Evolutionary conservation across 2,888 invertebrate species (phyloP).

Genomic region (Pollenia griseotomentosa): DNA sequence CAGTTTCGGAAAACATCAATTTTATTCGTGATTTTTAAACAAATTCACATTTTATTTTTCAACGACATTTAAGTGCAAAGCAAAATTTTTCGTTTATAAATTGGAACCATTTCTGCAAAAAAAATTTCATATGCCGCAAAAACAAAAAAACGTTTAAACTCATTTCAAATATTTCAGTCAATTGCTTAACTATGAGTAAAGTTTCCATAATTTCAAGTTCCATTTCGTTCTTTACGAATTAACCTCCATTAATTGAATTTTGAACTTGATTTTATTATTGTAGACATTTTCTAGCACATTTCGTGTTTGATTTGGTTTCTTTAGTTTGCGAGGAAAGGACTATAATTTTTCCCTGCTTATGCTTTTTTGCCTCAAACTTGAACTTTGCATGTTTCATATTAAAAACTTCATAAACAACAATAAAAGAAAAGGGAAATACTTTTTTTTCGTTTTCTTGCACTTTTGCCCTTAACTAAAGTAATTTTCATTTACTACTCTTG

Average conservation of each 20-base stretch:
- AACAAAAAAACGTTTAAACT: no score
- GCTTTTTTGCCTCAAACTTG: constrained; percentile 54
- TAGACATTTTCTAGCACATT: constrained; percentile 8
- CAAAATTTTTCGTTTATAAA: no score
- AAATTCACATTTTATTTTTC: no score
- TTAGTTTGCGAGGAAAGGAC: not conserved
- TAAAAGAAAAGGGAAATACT: constrained; percentile 3
- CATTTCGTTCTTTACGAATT: not conserved
- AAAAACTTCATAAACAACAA: not conserved
- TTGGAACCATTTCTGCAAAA: no score
- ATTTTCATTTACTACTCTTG: constrained; percentile 39
- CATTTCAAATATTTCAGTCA: no score
- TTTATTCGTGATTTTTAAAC: no score
- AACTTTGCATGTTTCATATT: constrained; percentile 56
- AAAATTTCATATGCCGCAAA: no score
- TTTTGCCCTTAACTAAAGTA: not conserved
- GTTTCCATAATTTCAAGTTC: no score
- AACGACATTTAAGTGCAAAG: no score
- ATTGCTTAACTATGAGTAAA: no score
- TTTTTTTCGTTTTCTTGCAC: not conserved
- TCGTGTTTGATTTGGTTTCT: constrained; percentile 54
- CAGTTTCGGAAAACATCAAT: no score
- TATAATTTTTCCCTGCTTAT: not conserved
- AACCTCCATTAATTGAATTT: not conserved
- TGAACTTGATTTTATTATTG: constrained; percentile 29